Evolutionary conservation across 2,888 invertebrate species (phyloP), one percentile per base, ranked within the genome.

Genomic region (Chrysolina americana): DNA sequence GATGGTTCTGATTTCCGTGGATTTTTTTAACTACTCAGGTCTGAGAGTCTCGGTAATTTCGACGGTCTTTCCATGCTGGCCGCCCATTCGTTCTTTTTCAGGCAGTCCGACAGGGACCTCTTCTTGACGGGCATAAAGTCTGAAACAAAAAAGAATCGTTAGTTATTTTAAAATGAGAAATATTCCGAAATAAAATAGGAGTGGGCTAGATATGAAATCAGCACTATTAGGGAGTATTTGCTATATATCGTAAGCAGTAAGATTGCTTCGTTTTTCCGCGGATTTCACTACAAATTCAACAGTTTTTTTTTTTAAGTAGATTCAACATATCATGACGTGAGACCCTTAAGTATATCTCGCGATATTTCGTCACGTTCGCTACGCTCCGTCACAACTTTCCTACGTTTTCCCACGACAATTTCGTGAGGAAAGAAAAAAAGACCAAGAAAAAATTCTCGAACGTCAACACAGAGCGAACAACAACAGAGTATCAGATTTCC

Each of bases 91-190:
- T 72, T 78, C 66, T 79, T 86, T 83, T 81, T 85, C 81, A 76
- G 81, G 84, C 81, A 86, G 89, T 79, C 89, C 89, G 79, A 85
- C 83, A 85, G 86, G 89, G 79, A 90, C 87, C 85, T 89, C 86
- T 93, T 93, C 87, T 92, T 91, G 74, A 91, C 91, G 86, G 91
- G 91, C 91, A 93, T 89, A 89, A 90, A 93, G 89, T 93, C 93
- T 93, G 92, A 47, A 92, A 89, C 82, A 86, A 85, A 80, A 83
- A 81, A 86, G 84, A 79, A 65, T 15, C 36, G 11, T 66, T 19
- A 50, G 44, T 48, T 48, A 10, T 36, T 13, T 15, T n/a, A n/a
- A 65, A 11, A 53, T 17, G 59, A 50, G 21, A 66, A 21, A 47
- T 50, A n/a, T n/a, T n/a, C n/a, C n/a, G n/a, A n/a, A n/a, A n/a